phyloP scores from a whole-genome alignment of 2,888 invertebrate genomes.

The Mythimna loreyi region DNA sequence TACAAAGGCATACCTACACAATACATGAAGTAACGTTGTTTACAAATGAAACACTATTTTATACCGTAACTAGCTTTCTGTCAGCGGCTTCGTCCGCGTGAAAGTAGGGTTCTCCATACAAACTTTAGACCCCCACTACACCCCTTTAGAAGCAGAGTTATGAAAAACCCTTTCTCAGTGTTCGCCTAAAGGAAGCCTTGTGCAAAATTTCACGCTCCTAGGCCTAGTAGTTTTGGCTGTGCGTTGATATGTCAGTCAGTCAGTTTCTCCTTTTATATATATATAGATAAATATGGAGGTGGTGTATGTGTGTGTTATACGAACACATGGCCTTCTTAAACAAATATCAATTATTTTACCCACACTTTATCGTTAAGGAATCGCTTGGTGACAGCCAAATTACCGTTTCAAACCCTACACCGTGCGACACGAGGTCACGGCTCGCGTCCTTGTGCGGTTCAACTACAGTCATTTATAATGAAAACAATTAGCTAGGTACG shows the following conservation, averaged over 20 bases:
- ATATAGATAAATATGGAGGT: no score
- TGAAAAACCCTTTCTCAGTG: no score
- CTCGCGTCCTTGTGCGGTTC: conserved; percentile 27
- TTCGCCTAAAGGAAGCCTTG: no score
- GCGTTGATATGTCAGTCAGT: no score
- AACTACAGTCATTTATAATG: conserved; percentile 26
- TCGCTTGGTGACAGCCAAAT: conserved; percentile 46
- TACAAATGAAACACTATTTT: not conserved
- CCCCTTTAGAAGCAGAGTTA: no score
- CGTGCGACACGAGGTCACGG: conserved; percentile 21
- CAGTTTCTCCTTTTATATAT: no score
- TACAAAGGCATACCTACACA: not conserved
- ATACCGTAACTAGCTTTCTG: no score
- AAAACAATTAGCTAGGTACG: conserved; percentile 41
- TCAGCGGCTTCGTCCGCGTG: no score
- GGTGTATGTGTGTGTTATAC: not conserved
- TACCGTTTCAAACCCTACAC: conserved; percentile 26
- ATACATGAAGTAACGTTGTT: not conserved
- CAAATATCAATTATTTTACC: conserved; percentile 29
- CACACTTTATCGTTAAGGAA: conserved; percentile 26
- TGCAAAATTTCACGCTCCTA: no score
- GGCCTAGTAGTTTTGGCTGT: no score
- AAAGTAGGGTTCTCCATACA: no score
- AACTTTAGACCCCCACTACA: no score
- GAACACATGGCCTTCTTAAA: not conserved